Base-by-base conservation (phyloP, 2,113 vertebrate species). In the Hypocryptadius cinnamomeus region DNA sequence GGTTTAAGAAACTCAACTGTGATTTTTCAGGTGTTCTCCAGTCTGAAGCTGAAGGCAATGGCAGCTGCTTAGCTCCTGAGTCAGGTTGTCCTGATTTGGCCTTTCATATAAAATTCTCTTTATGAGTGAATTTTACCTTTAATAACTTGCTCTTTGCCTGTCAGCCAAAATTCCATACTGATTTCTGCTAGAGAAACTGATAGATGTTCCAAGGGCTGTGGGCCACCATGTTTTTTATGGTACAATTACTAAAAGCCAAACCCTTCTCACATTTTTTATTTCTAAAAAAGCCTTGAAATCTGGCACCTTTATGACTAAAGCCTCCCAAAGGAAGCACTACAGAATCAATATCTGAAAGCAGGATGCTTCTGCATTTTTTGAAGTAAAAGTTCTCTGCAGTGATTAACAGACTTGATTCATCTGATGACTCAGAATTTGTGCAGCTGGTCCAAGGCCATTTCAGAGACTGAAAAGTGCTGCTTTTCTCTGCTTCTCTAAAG, bases 371-470 rank as follows among this genome's bases (percentile, higher is more conserved):
- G 21, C 54, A 25, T 39, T 83, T 73, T 83, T 59, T 64, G 37
- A 95, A 84, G 59, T 24, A 57, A 54, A 85, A 87, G 42, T 84
- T 84, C 59, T 73, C 45, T 79, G 79, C 56, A 65, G 66, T 85
- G 74, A 89, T 85, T 66, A 81, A n/a, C 31, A 74, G 83, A 37
- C 65, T 82, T 64, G 65, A 88, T 91, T 89, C 70, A 92, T 64
- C 79, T 51, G 78, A 91, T 95, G 93, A 94, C 87, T 96, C 93
- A 89, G 87, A 85, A 64, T 37, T 42, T 53, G 65, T 68, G 53
- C 61, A 78, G 89, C 87, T 91, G 94, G 45, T 85, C 70, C 89
- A 78, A 83, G 72, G 89, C 92, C 85, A 74, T 84, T 12, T 39
- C 3, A 2, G 74, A 66, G 44, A 21, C 81, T 80, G 64, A 83